These are phyloP conservation scores for Dolichallabes microphthalmus DNA, from an alignment of 2,113 vertebrate species.

Conservation along the genomic window DNA sequence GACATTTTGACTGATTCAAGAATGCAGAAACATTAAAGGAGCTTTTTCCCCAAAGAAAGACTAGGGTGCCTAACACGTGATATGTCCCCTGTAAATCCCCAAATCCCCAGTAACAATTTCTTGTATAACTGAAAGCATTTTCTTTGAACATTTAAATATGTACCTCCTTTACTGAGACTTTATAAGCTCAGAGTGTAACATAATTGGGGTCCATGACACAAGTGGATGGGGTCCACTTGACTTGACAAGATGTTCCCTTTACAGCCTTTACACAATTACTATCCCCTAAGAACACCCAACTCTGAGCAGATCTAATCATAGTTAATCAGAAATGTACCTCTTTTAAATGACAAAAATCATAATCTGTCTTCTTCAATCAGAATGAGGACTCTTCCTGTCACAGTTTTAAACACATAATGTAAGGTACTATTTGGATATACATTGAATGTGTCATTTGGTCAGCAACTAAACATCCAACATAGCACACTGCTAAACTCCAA, in stretches of 20 bases:
- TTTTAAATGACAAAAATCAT: conserved; percentile 32
- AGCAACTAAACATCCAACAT: not conserved
- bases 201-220: not conserved
- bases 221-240: too few relatives aligned
- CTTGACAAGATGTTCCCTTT: conserved; percentile 8
- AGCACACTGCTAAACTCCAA: not conserved
- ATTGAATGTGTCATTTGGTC: not conserved
- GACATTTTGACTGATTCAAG: not conserved
- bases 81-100: not conserved
- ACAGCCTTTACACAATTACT: conserved; percentile 34
- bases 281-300: conserved; percentile 13
- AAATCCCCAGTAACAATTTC: not conserved
- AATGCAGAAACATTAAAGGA: not conserved
- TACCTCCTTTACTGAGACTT: not conserved
- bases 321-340: conserved; percentile 13
- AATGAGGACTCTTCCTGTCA: conserved; percentile 16
- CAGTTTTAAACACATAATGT: not conserved
- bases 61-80: not conserved
- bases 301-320: conserved; percentile 27
- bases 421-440: conserved; percentile 3
- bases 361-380: conserved; percentile 21
- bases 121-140: not conserved
- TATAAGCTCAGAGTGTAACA: not conserved
- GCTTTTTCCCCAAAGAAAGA: not conserved
- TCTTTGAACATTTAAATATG: not conserved